Evolutionary conservation across 2,888 invertebrate species (phyloP).

Genomic region (Nomada ruficornis): DNA sequence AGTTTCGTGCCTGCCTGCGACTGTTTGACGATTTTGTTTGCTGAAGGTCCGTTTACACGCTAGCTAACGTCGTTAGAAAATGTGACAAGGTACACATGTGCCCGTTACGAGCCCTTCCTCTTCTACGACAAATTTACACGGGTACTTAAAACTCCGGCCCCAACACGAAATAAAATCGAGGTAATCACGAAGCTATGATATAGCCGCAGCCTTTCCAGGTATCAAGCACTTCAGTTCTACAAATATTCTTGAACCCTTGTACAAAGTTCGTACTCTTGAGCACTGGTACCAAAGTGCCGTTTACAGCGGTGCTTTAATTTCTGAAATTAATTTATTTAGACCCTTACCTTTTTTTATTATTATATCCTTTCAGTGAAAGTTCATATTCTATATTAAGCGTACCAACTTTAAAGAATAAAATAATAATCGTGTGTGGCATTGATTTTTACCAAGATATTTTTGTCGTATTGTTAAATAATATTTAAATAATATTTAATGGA

Average conservation of each 20-base stretch:
- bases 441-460: not conserved
- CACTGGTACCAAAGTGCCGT: not conserved
- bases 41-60: constrained; percentile 69
- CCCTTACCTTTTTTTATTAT: not conserved
- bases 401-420: not conserved
- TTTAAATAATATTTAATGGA: too few species aligned
- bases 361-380: not conserved
- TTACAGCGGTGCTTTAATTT: not conserved
- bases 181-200: constrained; percentile 28
- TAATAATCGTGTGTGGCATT: not conserved
- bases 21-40: constrained; percentile 74
- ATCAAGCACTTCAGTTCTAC: not conserved
- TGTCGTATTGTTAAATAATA: too few species aligned
- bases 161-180: constrained; percentile 63
- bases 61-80: constrained; percentile 74
- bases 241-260: constrained; percentile 7
- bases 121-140: constrained; percentile 73
- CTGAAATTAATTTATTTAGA: not conserved
- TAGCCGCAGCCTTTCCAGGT: not conserved
- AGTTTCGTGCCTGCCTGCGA: constrained; percentile 64
- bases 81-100: constrained; percentile 73
- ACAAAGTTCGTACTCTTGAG: not conserved
- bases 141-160: constrained; percentile 66
- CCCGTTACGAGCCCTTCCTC: constrained; percentile 57
- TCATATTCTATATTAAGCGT: not conserved